These are phyloP conservation scores for Tachina fera DNA, from an alignment of 2,888 invertebrate genomes.

Conservation along the genomic window DNA sequence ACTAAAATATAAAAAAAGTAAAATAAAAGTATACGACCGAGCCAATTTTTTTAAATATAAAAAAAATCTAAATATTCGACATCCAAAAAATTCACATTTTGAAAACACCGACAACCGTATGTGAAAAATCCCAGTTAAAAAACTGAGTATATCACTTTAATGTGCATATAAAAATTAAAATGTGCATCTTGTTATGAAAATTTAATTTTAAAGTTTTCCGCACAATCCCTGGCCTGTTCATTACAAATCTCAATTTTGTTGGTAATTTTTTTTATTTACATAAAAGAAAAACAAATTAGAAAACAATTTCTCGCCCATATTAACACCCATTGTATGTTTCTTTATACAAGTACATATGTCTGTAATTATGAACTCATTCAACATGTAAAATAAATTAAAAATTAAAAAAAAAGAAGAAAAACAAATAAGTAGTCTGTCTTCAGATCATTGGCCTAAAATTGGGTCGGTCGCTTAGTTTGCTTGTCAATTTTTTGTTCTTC, in stretches of 20 bases:
- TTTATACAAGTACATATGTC: not conserved
- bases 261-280: not conserved
- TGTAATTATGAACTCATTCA: conserved; percentile 50
- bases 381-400: conserved; percentile 29
- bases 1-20: too few species aligned
- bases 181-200: not conserved
- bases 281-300: not conserved
- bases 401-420: conserved; percentile 9
- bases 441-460: conserved; percentile 68
- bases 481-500: conserved; percentile 29
- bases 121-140: too few species aligned
- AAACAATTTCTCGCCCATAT: conserved; percentile 11
- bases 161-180: not conserved
- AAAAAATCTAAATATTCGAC: too few species aligned
- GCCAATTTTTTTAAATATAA: too few species aligned
- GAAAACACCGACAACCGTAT: too few species aligned
- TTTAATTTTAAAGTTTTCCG: not conserved
- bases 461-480: conserved; percentile 55
- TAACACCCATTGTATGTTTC: conserved; percentile 33
- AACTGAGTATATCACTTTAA: too few species aligned
- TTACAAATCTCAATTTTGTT: not conserved
- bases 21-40: too few species aligned
- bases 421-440: conserved; percentile 22
- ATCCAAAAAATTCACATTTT: too few species aligned
- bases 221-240: too few species aligned